Evolutionary conservation across 53 echinoderm and acorn worm genomes (phyloP).

Genomic region (Echinometra lucunter): DNA sequence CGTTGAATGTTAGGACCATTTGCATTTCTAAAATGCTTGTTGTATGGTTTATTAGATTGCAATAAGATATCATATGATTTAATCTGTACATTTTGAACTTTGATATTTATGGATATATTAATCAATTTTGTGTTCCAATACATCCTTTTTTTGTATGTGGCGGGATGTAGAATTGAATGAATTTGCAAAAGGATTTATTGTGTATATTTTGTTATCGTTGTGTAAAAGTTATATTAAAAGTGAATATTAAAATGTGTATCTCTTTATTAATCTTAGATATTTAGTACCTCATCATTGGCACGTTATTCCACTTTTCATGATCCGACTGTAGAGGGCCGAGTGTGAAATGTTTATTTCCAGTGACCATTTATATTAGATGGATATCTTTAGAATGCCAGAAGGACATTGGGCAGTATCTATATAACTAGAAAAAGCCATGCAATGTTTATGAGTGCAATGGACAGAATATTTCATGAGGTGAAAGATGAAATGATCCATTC

Average conservation of each 20-base stretch:
- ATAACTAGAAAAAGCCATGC: no score
- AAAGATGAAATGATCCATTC: no score
- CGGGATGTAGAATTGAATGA: neutral
- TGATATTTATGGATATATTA: neutral
- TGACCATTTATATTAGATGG: no score
- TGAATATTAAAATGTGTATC: constrained; percentile 1
- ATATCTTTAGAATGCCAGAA: no score
- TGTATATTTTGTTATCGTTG: constrained; percentile 1
- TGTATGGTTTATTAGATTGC: neutral
- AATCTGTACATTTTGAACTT: constrained; percentile 9
- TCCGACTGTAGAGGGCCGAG: no score
- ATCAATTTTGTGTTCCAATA: neutral
- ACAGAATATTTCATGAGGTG: no score
- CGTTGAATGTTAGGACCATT: no score
- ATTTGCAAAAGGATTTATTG: neutral
- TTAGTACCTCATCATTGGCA: neutral
- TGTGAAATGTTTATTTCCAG: no score
- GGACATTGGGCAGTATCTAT: no score
- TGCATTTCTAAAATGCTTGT: neutral
- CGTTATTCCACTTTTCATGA: no score
- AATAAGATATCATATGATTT: neutral
- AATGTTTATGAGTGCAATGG: no score
- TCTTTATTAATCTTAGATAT: neutral
- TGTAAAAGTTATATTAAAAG: neutral
- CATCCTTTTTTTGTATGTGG: neutral